These are phyloP conservation scores for Entelurus aequoreus DNA, from an alignment of 2,113 vertebrate genomes.

Conservation along the genomic window DNA sequence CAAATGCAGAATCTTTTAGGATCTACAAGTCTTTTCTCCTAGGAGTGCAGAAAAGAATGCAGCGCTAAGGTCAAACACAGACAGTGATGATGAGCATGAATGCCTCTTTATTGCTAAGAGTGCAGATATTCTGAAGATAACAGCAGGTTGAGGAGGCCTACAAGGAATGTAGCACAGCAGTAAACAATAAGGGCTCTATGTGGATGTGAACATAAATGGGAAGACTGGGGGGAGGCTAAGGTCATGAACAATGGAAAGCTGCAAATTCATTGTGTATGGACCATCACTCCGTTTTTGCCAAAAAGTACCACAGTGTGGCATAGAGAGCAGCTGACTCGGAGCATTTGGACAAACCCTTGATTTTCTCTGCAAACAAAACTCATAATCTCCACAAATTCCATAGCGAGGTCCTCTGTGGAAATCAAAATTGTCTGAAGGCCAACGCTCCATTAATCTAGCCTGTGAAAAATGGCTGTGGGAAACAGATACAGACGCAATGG, in stretches of 20 bases:
- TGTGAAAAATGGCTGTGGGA: constrained; percentile 58
- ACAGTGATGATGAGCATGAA: neutral
- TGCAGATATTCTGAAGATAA: constrained; percentile 15
- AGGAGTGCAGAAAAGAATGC: too few relatives aligned
- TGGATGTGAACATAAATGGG: neutral
- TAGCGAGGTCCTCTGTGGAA: constrained; percentile 26
- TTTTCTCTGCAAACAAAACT: constrained; percentile 43
- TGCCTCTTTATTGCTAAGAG: neutral
- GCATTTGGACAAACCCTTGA: constrained; percentile 38
- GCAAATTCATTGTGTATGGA: too few relatives aligned
- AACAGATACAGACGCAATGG: constrained; percentile 51
- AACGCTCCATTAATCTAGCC: constrained; percentile 51
- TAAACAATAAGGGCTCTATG: constrained; percentile 3
- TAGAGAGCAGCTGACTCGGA: constrained; percentile 26
- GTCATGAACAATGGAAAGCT: neutral
- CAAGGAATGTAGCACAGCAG: constrained; percentile 10
- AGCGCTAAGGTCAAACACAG: neutral
- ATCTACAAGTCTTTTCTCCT: too few relatives aligned
- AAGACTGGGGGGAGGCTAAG: neutral
- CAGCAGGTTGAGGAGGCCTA: constrained; percentile 5
- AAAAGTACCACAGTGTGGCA: constrained; percentile 6
- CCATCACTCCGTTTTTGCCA: neutral
- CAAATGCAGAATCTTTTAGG: neutral
- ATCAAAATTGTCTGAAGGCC: constrained; percentile 46
- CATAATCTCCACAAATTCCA: constrained; percentile 40